Conservation (phyloP, 2,888 invertebrate species). For the Eupithecia subumbrata region DNA sequence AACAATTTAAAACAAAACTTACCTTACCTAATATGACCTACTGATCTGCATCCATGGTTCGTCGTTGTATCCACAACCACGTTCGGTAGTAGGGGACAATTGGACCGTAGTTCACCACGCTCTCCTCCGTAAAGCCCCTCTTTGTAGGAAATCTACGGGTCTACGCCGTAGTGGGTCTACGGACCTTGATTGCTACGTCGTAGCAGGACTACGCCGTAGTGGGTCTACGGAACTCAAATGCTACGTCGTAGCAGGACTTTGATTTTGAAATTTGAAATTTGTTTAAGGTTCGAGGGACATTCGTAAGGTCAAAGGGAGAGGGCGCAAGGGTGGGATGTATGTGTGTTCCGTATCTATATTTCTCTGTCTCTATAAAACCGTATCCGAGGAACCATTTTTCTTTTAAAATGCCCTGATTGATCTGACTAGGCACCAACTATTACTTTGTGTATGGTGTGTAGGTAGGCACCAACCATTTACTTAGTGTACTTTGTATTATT, state of each 20-base stretch:
- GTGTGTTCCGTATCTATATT: not conserved
- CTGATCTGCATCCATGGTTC: not conserved
- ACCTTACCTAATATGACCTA: not conserved
- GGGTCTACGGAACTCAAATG: not conserved
- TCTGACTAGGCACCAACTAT: not conserved
- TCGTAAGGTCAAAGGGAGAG: not conserved
- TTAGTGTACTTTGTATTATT: too few relatives aligned
- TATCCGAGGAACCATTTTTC: not conserved
- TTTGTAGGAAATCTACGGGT: not conserved
- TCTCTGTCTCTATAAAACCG: not conserved
- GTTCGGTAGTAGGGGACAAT: not conserved
- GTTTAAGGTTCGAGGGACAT: not conserved
- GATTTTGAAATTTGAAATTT: too few relatives aligned
- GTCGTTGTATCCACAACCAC: not conserved
- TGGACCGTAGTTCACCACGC: not conserved
- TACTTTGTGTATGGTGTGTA: too few relatives aligned
- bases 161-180: constrained; percentile 3
- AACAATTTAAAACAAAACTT: too few relatives aligned
- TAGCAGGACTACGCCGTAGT: not conserved
- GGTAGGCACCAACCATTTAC: not conserved
- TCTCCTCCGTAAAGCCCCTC: not conserved
- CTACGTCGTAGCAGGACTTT: constrained; percentile 14
- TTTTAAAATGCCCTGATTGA: not conserved
- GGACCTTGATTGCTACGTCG: not conserved
- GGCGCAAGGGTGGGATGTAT: not conserved